These are phyloP conservation scores for Gasterosteus nipponicus DNA, from an alignment of 2,113 vertebrate species.

Conservation along the genomic window DNA sequence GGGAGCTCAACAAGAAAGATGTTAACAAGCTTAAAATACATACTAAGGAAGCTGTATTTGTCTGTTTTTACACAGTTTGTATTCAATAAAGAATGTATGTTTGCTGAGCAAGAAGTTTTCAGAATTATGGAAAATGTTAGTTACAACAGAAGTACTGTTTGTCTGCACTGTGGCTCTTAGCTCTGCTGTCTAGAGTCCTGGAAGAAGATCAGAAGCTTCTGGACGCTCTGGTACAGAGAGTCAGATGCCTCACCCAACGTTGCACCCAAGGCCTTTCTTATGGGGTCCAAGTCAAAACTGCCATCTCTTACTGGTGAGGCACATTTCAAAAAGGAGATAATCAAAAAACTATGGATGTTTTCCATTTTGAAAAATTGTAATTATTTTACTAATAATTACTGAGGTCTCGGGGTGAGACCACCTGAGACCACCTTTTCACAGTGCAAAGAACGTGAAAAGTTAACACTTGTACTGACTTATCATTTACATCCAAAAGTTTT, in stretches of 20 bases:
- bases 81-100: background rate
- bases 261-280: slow-evolving; percentile 72
- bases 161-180: slow-evolving; percentile 53
- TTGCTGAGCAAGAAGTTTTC: background rate
- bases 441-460: background rate
- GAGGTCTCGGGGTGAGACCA: background rate
- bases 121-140: background rate
- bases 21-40: background rate
- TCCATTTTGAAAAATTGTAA: background rate
- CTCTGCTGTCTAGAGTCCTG: slow-evolving; percentile 69
- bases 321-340: background rate
- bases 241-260: slow-evolving; percentile 63
- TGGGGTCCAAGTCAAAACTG: slow-evolving; percentile 69
- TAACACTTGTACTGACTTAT: background rate
- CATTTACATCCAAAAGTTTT: background rate
- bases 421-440: too few species aligned
- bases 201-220: slow-evolving; percentile 77
- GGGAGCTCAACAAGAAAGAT: background rate
- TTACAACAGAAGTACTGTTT: background rate
- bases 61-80: background rate
- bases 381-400: background rate
- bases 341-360: background rate
- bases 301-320: slow-evolving; percentile 83
- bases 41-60: background rate
- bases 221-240: slow-evolving; percentile 72